phyloP scores from a whole-genome alignment of 2,888 invertebrate species.

The Pseudanteris insignis region DNA sequence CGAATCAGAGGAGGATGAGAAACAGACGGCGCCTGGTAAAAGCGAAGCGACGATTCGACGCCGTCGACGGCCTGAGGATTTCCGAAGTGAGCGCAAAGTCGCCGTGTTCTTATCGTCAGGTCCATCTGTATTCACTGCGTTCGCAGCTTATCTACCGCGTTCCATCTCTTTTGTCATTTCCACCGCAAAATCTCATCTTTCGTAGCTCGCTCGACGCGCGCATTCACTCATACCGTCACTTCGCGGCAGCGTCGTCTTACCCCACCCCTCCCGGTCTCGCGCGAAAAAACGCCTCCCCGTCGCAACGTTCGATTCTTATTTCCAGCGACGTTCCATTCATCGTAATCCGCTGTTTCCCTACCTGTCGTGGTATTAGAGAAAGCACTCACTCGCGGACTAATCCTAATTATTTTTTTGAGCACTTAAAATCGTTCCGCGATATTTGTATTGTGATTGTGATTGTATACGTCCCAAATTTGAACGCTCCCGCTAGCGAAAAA shows the following conservation, averaged over 20 bases:
- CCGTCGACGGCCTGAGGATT: conserved; percentile 26
- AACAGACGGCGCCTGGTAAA: conserved; percentile 48
- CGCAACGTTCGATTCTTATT: conserved; percentile 33
- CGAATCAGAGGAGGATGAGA: conserved; percentile 36
- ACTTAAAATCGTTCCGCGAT: too few species aligned
- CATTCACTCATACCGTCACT: conserved; percentile 54
- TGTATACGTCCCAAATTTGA: too few species aligned
- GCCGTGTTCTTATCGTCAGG: conserved; percentile 53
- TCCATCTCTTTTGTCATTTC: conserved; percentile 42
- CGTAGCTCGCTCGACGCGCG: conserved; percentile 48
- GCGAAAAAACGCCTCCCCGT: conserved; percentile 8
- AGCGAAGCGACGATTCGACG: conserved; percentile 44
- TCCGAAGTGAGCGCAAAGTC: conserved; percentile 50
- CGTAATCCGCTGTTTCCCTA: conserved; percentile 27
- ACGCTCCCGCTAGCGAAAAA: too few species aligned
- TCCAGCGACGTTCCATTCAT: conserved; percentile 38
- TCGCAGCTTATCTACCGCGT: conserved; percentile 56
- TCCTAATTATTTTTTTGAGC: conserved; percentile 51
- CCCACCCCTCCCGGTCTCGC: conserved; percentile 33
- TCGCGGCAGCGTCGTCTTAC: conserved; percentile 60
- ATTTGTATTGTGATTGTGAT: too few species aligned
- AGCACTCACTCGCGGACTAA: conserved; percentile 47
- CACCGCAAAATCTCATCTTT: conserved; percentile 29
- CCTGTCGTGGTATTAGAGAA: conserved; percentile 24
- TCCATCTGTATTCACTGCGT: conserved; percentile 63